phyloP scores from a whole-genome alignment of 2,888 invertebrate species.

The Mesorhabditis sp. region DNA sequence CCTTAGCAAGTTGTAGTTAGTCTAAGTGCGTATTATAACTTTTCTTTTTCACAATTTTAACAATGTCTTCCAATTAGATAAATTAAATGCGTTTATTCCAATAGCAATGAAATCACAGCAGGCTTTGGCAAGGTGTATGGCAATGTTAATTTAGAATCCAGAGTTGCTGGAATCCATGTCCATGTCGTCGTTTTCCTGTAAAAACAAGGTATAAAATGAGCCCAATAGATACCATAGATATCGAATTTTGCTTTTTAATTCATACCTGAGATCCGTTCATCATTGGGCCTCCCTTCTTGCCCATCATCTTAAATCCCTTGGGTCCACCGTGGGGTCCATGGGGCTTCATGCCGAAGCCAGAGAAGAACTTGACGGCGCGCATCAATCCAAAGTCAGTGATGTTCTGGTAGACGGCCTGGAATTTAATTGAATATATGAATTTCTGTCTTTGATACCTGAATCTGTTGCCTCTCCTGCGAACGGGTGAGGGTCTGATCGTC shows the following conservation, averaged over 20 bases:
- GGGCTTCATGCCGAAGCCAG: not conserved
- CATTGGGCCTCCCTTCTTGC: conserved; percentile 4
- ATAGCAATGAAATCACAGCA: too few relatives aligned
- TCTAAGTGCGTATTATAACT: too few relatives aligned
- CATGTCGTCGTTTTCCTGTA: not conserved
- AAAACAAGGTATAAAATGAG: not conserved
- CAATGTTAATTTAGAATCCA: not conserved
- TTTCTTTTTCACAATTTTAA: too few relatives aligned
- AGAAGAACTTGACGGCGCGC: not conserved
- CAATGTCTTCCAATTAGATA: too few relatives aligned
- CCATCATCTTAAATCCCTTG: not conserved
- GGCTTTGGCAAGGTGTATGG: not conserved
- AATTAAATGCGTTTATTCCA: too few relatives aligned
- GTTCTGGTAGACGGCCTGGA: not conserved
- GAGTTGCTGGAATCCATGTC: not conserved
- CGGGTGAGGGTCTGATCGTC: conserved; percentile 23
- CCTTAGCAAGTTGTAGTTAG: too few relatives aligned
- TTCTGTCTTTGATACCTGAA: conserved; percentile 9
- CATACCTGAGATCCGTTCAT: too few relatives aligned
- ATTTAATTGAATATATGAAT: not conserved
- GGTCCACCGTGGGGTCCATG: not conserved
- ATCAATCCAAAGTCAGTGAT: not conserved
- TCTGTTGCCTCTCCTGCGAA: conserved; percentile 12
- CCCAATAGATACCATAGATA: not conserved
- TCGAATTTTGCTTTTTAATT: not conserved